Evolutionary conservation across 2,888 invertebrate genomes (phyloP).

Genomic region (Ormia ochracea): DNA sequence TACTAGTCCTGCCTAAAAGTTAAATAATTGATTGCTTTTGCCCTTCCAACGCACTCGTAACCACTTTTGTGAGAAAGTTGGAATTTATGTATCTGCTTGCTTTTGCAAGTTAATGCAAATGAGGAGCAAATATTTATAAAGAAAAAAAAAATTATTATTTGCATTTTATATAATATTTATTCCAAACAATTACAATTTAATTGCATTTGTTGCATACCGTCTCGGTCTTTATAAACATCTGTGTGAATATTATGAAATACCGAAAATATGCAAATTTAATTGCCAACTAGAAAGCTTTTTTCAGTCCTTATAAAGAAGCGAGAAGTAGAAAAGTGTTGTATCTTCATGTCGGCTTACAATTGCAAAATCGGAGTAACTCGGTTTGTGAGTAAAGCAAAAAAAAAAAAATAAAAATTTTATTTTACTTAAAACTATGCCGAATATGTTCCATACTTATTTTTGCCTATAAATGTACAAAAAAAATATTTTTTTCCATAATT

Average conservation of each 20-base stretch:
- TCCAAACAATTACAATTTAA: conserved; percentile 1
- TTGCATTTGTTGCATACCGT: neutral
- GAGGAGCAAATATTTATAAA: conserved; percentile 25
- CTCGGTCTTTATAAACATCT: neutral
- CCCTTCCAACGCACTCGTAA: neutral
- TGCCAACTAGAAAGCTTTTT: neutral
- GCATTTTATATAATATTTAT: conserved; percentile 25
- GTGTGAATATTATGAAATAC: conserved; percentile 23
- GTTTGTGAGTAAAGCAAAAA: no score
- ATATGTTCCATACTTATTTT: no score
- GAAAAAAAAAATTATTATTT: conserved; percentile 30
- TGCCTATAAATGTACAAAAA: no score
- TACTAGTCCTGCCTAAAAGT: neutral
- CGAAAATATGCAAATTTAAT: conserved; percentile 23
- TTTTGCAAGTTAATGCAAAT: conserved; percentile 28
- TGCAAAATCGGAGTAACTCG: no score
- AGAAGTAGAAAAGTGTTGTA: no score
- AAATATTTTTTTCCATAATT: no score
- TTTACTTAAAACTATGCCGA: no score
- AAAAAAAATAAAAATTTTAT: no score
- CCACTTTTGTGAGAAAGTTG: conserved; percentile 6
- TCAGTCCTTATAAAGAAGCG: neutral
- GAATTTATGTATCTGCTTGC: neutral
- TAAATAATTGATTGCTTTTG: conserved; percentile 15
- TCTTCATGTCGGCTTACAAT: no score